Evolutionary conservation across 2,888 invertebrate genomes (phyloP).

Genomic region (Alviniconcha strummeri): DNA sequence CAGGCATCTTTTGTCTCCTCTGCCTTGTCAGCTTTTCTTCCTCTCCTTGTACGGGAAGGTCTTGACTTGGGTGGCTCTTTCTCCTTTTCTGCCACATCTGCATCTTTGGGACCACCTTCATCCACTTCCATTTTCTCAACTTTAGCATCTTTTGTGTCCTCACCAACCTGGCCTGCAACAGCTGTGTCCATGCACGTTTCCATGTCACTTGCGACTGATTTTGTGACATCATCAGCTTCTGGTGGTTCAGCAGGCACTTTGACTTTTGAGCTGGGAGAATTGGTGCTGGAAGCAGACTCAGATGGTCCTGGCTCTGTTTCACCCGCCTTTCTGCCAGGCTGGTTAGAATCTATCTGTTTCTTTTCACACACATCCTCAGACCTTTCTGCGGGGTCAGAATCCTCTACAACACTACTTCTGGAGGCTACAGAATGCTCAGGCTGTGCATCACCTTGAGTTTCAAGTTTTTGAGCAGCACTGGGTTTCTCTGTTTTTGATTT

Average conservation of each 20-base stretch:
- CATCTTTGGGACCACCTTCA: conserved; percentile 4
- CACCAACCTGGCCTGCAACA: neutral
- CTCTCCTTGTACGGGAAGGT: conserved; percentile 8
- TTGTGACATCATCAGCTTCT: no score
- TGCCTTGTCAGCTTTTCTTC: neutral
- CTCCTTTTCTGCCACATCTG: conserved; percentile 32
- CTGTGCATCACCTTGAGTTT: neutral
- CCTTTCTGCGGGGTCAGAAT: no score
- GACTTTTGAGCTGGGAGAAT: no score
- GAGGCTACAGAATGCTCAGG: no score
- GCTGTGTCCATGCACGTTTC: neutral
- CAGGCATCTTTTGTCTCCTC: conserved; percentile 8
- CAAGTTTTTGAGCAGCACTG: neutral
- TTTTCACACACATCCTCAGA: neutral
- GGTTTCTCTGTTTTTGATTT: conserved; percentile 10
- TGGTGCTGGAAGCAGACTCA: no score
- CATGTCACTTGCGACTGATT: no score
- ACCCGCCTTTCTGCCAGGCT: no score
- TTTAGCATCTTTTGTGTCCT: conserved; percentile 19
- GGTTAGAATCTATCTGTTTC: neutral
- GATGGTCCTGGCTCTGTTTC: no score
- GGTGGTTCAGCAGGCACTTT: no score
- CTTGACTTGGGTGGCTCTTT: neutral
- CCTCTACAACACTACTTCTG: no score
- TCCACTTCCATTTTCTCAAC: conserved; percentile 20